A percentile compares a stretch with the other conserved stretches of the same genome.
phyloP scores from a whole-genome alignment of 2,888 invertebrate species.

The Nasonia oneida region DNA sequence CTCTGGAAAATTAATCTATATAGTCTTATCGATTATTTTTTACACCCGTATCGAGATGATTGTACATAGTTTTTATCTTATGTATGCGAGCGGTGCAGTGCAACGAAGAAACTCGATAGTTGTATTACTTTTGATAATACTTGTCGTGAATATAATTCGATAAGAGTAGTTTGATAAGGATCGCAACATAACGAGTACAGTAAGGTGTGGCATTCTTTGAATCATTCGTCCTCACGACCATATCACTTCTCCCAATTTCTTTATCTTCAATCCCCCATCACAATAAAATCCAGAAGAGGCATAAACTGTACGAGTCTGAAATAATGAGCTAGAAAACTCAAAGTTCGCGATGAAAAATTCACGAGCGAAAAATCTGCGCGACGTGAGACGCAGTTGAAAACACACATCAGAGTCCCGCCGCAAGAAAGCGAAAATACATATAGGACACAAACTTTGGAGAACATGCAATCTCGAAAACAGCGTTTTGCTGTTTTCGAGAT shows the following conservation, averaged over 20 bases:
- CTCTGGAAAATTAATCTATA: too few relatives aligned
- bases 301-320: background rate
- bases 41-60: too few relatives aligned
- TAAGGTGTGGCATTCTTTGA: too few relatives aligned
- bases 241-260: too few relatives aligned
- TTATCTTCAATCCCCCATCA: too few relatives aligned
- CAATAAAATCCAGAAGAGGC: too few relatives aligned
- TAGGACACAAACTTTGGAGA: background rate
- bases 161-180: background rate
- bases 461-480: conserved; percentile 18
- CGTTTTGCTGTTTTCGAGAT: background rate
- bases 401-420: background rate
- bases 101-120: too few relatives aligned
- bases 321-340: background rate
- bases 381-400: background rate
- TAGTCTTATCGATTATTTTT: too few relatives aligned
- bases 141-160: background rate
- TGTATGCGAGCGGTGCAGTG: too few relatives aligned
- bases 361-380: background rate
- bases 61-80: too few relatives aligned
- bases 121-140: background rate
- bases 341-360: background rate
- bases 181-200: too few relatives aligned
- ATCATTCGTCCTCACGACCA: too few relatives aligned
- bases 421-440: background rate